These are phyloP conservation scores for Pheosia gnoma DNA, from an alignment of 2,888 invertebrate genomes.

Conservation along the genomic window DNA sequence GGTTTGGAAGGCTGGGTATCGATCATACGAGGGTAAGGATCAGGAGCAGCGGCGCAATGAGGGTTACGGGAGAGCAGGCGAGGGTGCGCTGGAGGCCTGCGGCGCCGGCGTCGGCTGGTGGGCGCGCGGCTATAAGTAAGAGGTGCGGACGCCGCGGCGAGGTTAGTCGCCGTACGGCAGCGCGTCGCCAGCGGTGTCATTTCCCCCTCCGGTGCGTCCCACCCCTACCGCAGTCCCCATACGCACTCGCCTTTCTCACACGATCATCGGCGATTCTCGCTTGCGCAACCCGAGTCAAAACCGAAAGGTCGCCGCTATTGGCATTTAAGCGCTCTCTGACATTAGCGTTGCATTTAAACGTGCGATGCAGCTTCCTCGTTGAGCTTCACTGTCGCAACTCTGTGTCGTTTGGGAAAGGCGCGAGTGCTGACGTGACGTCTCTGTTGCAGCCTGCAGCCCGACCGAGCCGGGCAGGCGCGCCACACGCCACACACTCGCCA, in stretches of 20 bases:
- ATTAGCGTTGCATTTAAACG: slow-evolving; percentile 82
- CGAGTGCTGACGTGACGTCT: slow-evolving; percentile 77
- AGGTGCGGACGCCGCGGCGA: slow-evolving; percentile 76
- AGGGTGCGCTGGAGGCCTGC: slow-evolving; percentile 30
- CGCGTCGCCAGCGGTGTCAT: slow-evolving; percentile 72
- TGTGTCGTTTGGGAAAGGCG: slow-evolving; percentile 79
- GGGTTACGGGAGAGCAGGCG: slow-evolving; percentile 28
- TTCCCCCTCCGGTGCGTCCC: slow-evolving; percentile 66
- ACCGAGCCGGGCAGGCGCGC: slow-evolving; percentile 62
- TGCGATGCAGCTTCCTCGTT: slow-evolving; percentile 81
- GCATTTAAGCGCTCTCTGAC: slow-evolving; percentile 83
- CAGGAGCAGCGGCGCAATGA: slow-evolving; percentile 13
- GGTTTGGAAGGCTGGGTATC: background rate
- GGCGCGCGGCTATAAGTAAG: slow-evolving; percentile 81
- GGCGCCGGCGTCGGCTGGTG: slow-evolving; percentile 47
- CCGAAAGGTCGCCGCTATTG: slow-evolving; percentile 82
- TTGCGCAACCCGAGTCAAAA: slow-evolving; percentile 78
- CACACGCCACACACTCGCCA: slow-evolving; percentile 38
- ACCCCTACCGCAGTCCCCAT: slow-evolving; percentile 50
- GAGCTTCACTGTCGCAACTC: slow-evolving; percentile 80
- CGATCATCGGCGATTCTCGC: slow-evolving; percentile 75
- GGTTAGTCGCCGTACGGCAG: slow-evolving; percentile 82
- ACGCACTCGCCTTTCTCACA: slow-evolving; percentile 78
- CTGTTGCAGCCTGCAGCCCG: slow-evolving; percentile 78
- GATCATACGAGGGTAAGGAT: background rate